phyloP scores from a whole-genome alignment of 2,888 invertebrate genomes.

The Dysmachus trigonus region DNA sequence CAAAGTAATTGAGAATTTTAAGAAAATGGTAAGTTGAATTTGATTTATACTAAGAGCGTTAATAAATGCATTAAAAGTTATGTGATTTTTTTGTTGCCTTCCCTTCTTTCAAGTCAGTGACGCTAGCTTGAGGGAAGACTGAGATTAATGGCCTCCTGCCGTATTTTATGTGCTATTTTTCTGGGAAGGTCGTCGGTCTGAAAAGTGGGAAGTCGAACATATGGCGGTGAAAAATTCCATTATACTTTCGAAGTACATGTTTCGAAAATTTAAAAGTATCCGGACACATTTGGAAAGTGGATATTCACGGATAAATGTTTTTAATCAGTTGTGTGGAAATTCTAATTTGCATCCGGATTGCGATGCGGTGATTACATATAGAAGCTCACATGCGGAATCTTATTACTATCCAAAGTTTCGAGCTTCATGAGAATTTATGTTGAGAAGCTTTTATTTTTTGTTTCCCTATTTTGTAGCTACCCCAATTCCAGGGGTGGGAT shows the following conservation, averaged over 20 bases:
- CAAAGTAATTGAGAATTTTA: neutral
- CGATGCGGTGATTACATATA: neutral
- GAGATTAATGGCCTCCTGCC: neutral
- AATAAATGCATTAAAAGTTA: slow-evolving; percentile 15
- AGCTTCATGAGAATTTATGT: neutral
- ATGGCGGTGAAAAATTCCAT: neutral
- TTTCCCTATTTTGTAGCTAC: neutral
- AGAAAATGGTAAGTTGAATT: slow-evolving; percentile 17
- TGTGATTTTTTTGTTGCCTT: slow-evolving; percentile 22
- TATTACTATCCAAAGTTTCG: neutral
- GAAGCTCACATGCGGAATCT: neutral
- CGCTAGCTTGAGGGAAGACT: neutral
- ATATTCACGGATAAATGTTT: neutral
- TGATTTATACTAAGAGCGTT: neutral
- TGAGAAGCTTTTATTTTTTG: neutral
- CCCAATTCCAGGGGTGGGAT: neutral
- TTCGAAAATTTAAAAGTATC: neutral
- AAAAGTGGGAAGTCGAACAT: neutral
- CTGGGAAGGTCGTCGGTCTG: neutral
- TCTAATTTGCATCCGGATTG: neutral
- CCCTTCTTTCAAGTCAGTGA: slow-evolving; percentile 5
- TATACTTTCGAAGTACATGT: neutral
- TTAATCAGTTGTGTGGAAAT: neutral
- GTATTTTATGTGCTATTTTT: neutral
- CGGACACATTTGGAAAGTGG: neutral